These are phyloP conservation scores for Hyperoodon ampullatus DNA, from an alignment of 2,113 vertebrate genomes.

Conservation along the genomic window DNA sequence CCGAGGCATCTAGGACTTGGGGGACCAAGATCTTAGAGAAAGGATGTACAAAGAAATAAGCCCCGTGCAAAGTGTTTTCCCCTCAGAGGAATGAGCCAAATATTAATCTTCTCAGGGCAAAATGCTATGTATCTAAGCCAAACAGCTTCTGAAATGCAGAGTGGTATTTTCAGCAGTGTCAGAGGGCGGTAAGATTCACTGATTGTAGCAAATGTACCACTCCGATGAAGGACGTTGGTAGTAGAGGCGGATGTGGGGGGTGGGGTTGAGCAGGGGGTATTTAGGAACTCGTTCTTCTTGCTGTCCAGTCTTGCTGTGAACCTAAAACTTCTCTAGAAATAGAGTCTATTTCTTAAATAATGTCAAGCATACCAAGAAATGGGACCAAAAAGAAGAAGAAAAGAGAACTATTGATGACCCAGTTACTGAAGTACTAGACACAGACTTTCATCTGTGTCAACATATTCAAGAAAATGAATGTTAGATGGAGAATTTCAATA, in stretches of 20 bases:
- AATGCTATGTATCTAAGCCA: background rate
- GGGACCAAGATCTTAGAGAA: background rate
- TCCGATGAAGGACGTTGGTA: background rate
- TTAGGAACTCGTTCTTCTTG: background rate
- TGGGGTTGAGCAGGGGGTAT: background rate
- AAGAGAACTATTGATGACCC: too few species aligned
- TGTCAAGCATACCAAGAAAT: background rate
- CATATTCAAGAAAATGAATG: background rate
- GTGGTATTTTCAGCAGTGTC: background rate
- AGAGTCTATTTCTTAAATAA: background rate
- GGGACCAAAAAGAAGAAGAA: background rate
- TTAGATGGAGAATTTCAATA: background rate
- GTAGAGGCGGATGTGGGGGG: fast-evolving
- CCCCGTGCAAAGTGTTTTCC: background rate
- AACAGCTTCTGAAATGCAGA: background rate
- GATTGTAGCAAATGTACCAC: background rate
- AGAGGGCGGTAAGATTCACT: background rate
- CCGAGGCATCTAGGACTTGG: background rate
- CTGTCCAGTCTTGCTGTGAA: background rate
- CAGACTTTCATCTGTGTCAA: background rate
- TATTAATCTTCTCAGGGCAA: background rate
- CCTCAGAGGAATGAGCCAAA: background rate
- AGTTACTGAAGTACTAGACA: background rate
- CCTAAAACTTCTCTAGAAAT: background rate
- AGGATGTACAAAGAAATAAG: background rate